Evolutionary conservation across 2,797 vertebrate species (phyloP).

Genomic region (Gallinago nigripennis): DNA sequence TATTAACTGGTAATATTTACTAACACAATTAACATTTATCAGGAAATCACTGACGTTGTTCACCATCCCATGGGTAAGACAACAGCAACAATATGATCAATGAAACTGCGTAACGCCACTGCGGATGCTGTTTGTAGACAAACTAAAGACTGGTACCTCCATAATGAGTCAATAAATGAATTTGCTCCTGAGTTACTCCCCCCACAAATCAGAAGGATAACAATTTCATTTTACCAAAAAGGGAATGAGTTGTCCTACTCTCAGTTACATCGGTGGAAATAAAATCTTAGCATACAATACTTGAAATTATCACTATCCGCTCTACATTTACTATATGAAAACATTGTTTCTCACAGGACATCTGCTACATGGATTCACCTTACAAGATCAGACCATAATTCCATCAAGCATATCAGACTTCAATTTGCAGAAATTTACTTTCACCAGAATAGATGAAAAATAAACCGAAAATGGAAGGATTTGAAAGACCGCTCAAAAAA

Average conservation of each 20-base stretch:
- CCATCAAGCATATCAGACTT: not conserved
- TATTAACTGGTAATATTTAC: not conserved
- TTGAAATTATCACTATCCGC: not conserved
- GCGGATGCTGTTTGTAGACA: not conserved
- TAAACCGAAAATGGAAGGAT: not conserved
- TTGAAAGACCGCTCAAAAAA: not conserved
- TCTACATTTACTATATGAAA: rapidly evolving
- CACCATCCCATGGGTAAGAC: not conserved
- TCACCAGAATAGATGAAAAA: not conserved
- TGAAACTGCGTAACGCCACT: not conserved
- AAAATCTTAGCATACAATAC: not conserved
- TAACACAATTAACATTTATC: not conserved
- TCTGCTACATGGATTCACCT: not conserved
- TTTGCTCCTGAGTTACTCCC: not conserved
- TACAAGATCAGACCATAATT: not conserved
- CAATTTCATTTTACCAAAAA: not conserved
- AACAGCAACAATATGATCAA: not conserved
- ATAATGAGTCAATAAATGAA: not conserved
- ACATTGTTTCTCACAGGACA: not conserved
- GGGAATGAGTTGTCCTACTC: not conserved
- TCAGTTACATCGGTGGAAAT: not conserved
- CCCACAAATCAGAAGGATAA: not conserved
- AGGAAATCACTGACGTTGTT: not conserved
- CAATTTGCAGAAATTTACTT: not conserved
- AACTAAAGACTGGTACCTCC: not conserved